These are phyloP conservation scores for Trachurus trachurus DNA, from an alignment of 2,797 vertebrate genomes.

Conservation along the genomic window DNA sequence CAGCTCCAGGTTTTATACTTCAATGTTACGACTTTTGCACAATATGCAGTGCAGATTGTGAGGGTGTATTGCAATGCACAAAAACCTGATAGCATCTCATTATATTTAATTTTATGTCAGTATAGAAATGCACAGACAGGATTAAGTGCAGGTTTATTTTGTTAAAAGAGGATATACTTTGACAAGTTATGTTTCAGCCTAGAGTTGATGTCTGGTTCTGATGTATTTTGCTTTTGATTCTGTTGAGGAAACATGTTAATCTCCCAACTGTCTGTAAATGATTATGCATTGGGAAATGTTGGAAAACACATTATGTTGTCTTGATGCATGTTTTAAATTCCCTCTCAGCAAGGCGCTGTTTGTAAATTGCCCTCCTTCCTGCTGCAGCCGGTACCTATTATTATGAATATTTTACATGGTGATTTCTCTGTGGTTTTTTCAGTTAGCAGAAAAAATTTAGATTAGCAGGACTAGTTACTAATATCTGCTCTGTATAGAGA, in stretches of 20 bases:
- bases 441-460: neutral
- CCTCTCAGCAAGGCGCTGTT: neutral
- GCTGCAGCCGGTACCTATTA: neutral
- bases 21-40: conserved; percentile 3
- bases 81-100: neutral
- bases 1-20: conserved; percentile 41
- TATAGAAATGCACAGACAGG: neutral
- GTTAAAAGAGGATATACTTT: neutral
- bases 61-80: conserved; percentile 1
- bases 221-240: conserved; percentile 11
- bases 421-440: neutral
- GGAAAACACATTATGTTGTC: neutral
- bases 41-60: conserved; percentile 6
- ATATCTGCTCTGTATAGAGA: neutral
- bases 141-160: conserved; percentile 14
- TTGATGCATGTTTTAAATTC: neutral
- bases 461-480: neutral
- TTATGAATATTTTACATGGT: neutral
- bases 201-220: neutral
- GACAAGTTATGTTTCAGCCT: neutral
- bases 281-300: neutral
- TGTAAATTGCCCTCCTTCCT: neutral
- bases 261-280: neutral
- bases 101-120: neutral
- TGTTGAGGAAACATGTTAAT: neutral